These are phyloP conservation scores for Theretra japonica DNA, from an alignment of 2,888 invertebrate genomes.

Conservation along the genomic window DNA sequence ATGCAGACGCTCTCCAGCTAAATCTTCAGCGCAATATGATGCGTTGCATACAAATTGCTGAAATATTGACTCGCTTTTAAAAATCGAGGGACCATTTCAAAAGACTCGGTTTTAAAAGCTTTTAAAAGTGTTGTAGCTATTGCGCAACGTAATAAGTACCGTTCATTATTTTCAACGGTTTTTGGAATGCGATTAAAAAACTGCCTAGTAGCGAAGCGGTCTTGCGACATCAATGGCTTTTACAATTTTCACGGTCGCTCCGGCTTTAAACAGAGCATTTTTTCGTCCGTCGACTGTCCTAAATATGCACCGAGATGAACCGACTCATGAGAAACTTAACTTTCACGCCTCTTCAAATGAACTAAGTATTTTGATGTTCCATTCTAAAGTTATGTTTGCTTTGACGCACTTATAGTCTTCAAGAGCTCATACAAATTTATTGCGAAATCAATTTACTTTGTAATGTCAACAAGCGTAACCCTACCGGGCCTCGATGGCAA, in stretches of 20 bases:
- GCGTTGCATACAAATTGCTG: slow-evolving; percentile 29
- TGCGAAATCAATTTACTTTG: slow-evolving; percentile 64
- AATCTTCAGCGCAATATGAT: slow-evolving; percentile 28
- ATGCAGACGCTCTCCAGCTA: slow-evolving; percentile 52
- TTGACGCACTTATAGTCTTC: slow-evolving; percentile 28
- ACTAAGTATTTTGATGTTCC: background rate
- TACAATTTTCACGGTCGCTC: slow-evolving; percentile 44
- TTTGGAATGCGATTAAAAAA: slow-evolving; percentile 57
- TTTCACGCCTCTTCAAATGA: slow-evolving; percentile 13
- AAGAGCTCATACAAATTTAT: slow-evolving; percentile 35
- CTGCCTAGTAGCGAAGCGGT: slow-evolving; percentile 46
- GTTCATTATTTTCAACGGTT: slow-evolving; percentile 44
- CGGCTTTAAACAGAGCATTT: slow-evolving; percentile 20
- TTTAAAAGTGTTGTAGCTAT: slow-evolving; percentile 37
- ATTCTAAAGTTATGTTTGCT: background rate
- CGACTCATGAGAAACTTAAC: background rate
- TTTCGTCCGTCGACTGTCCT: slow-evolving; percentile 28
- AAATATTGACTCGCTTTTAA: slow-evolving; percentile 23
- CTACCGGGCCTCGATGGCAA: slow-evolving; percentile 76
- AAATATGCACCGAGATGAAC: slow-evolving; percentile 29
- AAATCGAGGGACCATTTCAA: background rate
- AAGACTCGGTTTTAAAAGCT: slow-evolving; percentile 5
- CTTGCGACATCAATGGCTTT: slow-evolving; percentile 45
- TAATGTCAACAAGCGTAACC: slow-evolving; percentile 70
- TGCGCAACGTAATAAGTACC: slow-evolving; percentile 43